phyloP scores from a whole-genome alignment of 2,113 vertebrate genomes.

The Dipodomys merriami region DNA sequence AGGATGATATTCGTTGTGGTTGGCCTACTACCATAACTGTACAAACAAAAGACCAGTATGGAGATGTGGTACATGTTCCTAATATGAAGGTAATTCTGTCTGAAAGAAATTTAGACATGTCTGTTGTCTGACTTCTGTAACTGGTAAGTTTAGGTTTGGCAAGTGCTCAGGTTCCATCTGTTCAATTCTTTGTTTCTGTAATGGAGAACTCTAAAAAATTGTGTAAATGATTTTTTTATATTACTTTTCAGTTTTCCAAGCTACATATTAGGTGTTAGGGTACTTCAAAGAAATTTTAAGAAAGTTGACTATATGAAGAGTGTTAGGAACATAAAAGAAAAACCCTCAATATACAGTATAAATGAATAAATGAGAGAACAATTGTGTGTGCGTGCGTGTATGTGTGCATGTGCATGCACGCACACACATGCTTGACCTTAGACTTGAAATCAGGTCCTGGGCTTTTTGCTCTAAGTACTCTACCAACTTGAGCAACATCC shows the following conservation, averaged over 20 bases:
- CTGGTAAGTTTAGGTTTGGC: conserved; percentile 1
- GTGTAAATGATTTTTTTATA: not conserved
- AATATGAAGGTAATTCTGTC: conserved; percentile 94
- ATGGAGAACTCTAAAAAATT: not conserved
- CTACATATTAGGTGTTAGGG: not conserved
- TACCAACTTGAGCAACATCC: too few relatives aligned
- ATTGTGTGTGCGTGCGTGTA: too few relatives aligned
- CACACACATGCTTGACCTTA: too few relatives aligned
- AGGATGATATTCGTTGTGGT: conserved; percentile 98
- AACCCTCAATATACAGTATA: not conserved
- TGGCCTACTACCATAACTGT: conserved; percentile 98
- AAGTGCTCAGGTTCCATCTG: not conserved
- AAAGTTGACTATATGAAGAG: not conserved
- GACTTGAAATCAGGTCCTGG: too few relatives aligned
- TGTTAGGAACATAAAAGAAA: not conserved
- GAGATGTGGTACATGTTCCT: conserved; percentile 97
- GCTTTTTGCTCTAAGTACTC: too few relatives aligned
- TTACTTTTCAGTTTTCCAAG: not conserved
- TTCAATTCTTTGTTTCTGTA: not conserved
- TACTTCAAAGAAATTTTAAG: not conserved
- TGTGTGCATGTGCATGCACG: too few relatives aligned
- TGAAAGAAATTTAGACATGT: conserved; percentile 23
- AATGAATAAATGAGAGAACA: not conserved
- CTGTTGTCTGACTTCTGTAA: not conserved
- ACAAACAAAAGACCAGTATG: conserved; percentile 99